Conservation (phyloP, 2,113 vertebrate species). For the Sapayoa aenigma region DNA sequence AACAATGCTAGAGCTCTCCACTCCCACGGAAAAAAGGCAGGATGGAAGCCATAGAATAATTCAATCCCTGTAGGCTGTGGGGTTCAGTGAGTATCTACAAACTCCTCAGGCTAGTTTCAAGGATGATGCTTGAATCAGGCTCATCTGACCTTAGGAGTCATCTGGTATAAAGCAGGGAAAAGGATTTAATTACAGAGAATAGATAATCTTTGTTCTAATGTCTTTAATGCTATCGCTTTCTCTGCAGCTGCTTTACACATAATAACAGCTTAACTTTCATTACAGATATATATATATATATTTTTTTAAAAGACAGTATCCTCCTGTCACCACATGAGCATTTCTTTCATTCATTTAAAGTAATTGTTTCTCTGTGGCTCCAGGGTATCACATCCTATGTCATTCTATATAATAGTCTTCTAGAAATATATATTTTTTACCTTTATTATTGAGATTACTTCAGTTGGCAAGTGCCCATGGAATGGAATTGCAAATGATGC, state of each 20-base stretch:
- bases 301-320: neutral
- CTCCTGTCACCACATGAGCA: constrained; percentile 6
- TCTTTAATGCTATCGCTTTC: constrained; percentile 57
- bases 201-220: constrained; percentile 65
- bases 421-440: neutral
- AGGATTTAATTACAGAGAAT: constrained; percentile 64
- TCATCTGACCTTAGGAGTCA: constrained; percentile 22
- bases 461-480: neutral
- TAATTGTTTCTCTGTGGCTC: neutral
- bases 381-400: neutral
- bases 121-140: neutral
- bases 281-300: neutral
- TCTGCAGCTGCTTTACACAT: constrained; percentile 48
- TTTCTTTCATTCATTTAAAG: constrained; percentile 28
- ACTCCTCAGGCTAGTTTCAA: constrained; percentile 12
- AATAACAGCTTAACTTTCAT: constrained; percentile 54
- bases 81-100: neutral
- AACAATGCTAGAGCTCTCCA: neutral
- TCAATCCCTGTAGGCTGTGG: neutral
- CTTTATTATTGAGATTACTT: constrained; percentile 15
- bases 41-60: neutral
- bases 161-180: neutral
- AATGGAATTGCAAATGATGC: neutral
- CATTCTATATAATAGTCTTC: neutral
- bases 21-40: neutral